A percentile compares a stretch with the other conserved stretches of the same genome.
These are phyloP conservation scores for Pristionchus maxplancki DNA, from an alignment of 2,888 invertebrate species.

Conservation along the genomic window DNA sequence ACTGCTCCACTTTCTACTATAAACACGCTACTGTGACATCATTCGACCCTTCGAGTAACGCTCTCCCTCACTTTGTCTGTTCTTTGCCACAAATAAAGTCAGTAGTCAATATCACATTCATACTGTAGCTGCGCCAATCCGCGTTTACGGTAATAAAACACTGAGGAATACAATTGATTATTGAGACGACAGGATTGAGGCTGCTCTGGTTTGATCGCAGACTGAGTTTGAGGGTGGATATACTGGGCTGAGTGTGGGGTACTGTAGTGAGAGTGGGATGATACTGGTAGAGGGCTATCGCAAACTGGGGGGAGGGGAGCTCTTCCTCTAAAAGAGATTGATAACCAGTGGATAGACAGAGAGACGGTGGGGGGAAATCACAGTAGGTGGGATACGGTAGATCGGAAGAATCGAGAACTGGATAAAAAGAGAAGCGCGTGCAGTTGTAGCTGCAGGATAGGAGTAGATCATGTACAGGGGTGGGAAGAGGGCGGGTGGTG, in stretches of 20 bases:
- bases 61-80: neutral
- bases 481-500: neutral
- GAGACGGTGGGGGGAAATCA: constrained; percentile 47
- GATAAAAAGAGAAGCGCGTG: neutral
- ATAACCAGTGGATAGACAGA: constrained; percentile 11
- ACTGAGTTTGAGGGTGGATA: neutral
- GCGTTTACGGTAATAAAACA: constrained; percentile 12
- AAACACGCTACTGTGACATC: neutral
- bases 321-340: neutral
- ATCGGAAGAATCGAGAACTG: constrained; percentile 16
- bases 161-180: constrained; percentile 30
- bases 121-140: constrained; percentile 7
- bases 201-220: neutral
- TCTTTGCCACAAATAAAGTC: neutral
- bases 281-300: neutral
- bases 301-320: neutral
- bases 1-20: neutral
- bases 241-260: neutral
- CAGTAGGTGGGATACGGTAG: constrained; percentile 30
- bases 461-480: constrained; percentile 1
- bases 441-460: neutral
- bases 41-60: neutral
- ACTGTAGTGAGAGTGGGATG: constrained; percentile 4
- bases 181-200: neutral
- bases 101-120: constrained; percentile 16